Conservation (phyloP, 2,888 invertebrate species). For the Drosophila gaucha region DNA sequence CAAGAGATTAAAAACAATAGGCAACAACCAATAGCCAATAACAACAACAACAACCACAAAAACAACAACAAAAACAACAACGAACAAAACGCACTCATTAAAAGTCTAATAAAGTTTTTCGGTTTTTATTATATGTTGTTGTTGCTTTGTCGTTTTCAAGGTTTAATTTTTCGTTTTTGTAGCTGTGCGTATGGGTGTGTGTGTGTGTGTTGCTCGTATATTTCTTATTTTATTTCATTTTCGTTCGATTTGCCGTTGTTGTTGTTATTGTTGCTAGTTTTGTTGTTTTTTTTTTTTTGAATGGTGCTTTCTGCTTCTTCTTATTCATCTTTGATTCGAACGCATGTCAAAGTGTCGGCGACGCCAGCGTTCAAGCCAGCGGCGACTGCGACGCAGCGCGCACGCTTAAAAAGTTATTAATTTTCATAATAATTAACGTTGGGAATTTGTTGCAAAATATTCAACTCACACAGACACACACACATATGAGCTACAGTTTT, state of each 20-base stretch:
- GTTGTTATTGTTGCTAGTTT: conserved; percentile 37
- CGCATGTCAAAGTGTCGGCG: conserved; percentile 39
- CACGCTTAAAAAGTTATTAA: conserved; percentile 52
- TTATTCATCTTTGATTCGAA: conserved; percentile 27
- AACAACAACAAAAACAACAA: conserved; percentile 15
- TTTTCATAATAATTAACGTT: conserved; percentile 50
- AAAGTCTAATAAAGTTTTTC: conserved; percentile 60
- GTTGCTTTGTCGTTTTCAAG: conserved; percentile 55
- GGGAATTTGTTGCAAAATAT: conserved; percentile 49
- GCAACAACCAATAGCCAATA: conserved; percentile 12
- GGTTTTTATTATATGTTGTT: conserved; percentile 30
- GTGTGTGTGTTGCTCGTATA: conserved; percentile 32
- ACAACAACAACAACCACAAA: conserved; percentile 27
- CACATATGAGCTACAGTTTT: conserved; percentile 6
- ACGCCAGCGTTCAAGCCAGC: conserved; percentile 13
- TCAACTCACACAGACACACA: conserved; percentile 14
- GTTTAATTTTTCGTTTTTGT: conserved; percentile 52
- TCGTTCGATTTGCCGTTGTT: conserved; percentile 51
- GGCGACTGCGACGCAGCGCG: conserved; percentile 20
- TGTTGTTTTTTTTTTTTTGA: conserved; percentile 12
- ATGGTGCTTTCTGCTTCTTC: conserved; percentile 9
- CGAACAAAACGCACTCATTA: conserved; percentile 63
- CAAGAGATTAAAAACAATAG: conserved; percentile 30
- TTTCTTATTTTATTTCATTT: conserved; percentile 58
- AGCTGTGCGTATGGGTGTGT: conserved; percentile 28